phyloP scores from a whole-genome alignment of 2,113 vertebrate species.

The Clarias gariepinus region DNA sequence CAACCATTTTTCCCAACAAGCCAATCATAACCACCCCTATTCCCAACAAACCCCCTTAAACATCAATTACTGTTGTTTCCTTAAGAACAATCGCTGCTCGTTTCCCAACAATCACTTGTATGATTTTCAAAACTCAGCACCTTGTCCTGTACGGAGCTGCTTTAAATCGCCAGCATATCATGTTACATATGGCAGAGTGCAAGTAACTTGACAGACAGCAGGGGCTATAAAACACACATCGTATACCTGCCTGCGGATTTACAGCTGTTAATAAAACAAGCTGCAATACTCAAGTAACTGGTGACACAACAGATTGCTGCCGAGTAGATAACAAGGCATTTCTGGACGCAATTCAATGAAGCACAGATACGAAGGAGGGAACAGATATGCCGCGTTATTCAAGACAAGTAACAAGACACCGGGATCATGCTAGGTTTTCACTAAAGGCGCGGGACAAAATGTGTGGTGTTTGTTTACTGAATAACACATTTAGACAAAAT shows the following conservation, averaged over 20 bases:
- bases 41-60: not conserved
- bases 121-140: not conserved
- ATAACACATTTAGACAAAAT: not conserved
- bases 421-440: not conserved
- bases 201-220: not conserved
- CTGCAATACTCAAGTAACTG: not conserved
- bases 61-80: not conserved
- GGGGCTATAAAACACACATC: not conserved
- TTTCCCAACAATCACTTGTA: not conserved
- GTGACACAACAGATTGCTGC: not conserved
- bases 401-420: not conserved
- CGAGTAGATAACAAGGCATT: not conserved
- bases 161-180: not conserved
- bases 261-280: not conserved
- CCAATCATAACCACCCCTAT: not conserved
- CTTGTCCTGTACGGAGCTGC: not conserved
- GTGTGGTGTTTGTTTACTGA: not conserved
- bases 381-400: not conserved
- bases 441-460: not conserved
- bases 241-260: not conserved
- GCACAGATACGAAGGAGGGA: not conserved
- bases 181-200: not conserved
- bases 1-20: too few relatives aligned
- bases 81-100: not conserved
- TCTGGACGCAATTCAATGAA: not conserved